Conservation (phyloP, 2,888 invertebrate species). For the Anoncus sp. region DNA sequence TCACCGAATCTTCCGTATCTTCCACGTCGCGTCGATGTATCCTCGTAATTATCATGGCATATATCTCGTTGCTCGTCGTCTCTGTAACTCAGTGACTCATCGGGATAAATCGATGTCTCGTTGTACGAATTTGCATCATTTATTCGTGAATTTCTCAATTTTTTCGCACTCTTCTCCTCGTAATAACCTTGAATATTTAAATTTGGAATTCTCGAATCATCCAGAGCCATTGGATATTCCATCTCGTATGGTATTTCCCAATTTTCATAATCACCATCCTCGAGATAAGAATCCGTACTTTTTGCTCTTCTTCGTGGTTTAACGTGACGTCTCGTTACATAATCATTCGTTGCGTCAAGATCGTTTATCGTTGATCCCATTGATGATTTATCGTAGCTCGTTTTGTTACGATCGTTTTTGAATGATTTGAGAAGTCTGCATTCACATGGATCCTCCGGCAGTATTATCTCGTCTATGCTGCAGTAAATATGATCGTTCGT, state of each 20-base stretch:
- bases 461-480: slow-evolving; percentile 86
- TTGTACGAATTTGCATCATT: slow-evolving; percentile 24
- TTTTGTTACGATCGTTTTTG: slow-evolving; percentile 22
- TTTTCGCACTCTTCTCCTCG: slow-evolving; percentile 58
- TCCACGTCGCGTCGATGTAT: slow-evolving; percentile 62
- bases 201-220: slow-evolving; percentile 60
- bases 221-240: slow-evolving; percentile 73
- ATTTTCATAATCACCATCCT: slow-evolving; percentile 69
- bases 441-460: slow-evolving; percentile 68
- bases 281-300: slow-evolving; percentile 77
- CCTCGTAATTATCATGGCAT: neutral
- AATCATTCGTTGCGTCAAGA: slow-evolving; percentile 38
- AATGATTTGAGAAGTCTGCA: slow-evolving; percentile 12
- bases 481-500: slow-evolving; percentile 79
- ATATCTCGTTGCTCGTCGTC: slow-evolving; percentile 18
- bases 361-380: neutral
- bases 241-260: slow-evolving; percentile 65
- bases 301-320: slow-evolving; percentile 73
- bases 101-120: slow-evolving; percentile 20
- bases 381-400: slow-evolving; percentile 12
- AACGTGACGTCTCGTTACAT: slow-evolving; percentile 48
- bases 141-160: slow-evolving; percentile 42
- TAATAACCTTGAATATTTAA: slow-evolving; percentile 64
- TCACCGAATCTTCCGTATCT: slow-evolving; percentile 54
- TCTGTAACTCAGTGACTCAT: slow-evolving; percentile 38